phyloP scores from a whole-genome alignment of 35 echinoderm and acorn worm genomes.

The Heliocidaris tuberculata region DNA sequence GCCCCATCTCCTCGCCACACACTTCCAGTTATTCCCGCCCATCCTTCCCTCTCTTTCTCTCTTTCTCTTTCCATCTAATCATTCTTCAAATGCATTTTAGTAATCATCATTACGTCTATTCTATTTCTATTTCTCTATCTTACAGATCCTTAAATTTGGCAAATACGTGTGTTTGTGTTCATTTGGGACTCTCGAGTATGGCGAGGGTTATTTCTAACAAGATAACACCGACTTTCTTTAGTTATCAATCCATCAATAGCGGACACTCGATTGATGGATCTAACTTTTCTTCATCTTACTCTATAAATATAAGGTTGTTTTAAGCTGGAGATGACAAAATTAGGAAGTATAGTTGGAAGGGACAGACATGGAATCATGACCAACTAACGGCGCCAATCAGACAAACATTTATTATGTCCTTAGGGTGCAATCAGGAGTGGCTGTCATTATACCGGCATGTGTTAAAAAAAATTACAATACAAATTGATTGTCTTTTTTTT shows the following conservation, averaged over 20 bases:
- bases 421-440: neutral
- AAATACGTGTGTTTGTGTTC: neutral
- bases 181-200: neutral
- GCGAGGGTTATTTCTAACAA: neutral
- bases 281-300: neutral
- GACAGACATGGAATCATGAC: neutral
- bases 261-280: neutral
- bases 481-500: neutral
- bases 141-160: neutral
- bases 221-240: neutral
- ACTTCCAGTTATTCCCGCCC: too few relatives aligned
- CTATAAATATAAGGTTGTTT: neutral
- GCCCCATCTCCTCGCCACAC: too few relatives aligned
- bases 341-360: neutral
- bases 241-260: neutral
- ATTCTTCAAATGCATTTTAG: neutral
- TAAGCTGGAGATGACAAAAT: neutral
- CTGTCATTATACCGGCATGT: neutral
- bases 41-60: too few relatives aligned
- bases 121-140: neutral
- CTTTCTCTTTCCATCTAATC: too few relatives aligned
- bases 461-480: too few relatives aligned
- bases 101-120: neutral
- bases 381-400: neutral
- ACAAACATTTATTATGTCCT: neutral